Conservation (phyloP, 2,797 vertebrate genomes). For the Ambastaia sidthimunki region DNA sequence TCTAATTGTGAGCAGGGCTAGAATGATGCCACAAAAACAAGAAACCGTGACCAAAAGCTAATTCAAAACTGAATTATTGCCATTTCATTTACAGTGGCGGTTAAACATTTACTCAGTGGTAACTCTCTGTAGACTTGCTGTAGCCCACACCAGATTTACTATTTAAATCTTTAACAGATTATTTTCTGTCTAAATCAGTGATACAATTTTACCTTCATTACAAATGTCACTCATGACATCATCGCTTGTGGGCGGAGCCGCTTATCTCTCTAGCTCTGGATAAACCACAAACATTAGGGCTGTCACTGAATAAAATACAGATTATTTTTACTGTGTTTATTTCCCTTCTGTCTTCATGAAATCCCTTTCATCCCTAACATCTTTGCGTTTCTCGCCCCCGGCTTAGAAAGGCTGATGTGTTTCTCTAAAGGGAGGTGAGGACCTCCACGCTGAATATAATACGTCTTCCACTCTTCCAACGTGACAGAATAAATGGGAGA, state of each 20-base stretch:
- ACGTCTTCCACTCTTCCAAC: slow-evolving; percentile 60
- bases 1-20: too few relatives aligned
- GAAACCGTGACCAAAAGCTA: too few relatives aligned
- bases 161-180: too few relatives aligned
- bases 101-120: too few relatives aligned
- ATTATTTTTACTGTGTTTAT: neutral
- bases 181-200: too few relatives aligned
- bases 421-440: slow-evolving; percentile 63
- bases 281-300: neutral
- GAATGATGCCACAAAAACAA: too few relatives aligned
- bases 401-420: slow-evolving; percentile 25
- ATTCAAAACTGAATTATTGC: too few relatives aligned
- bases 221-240: neutral
- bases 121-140: too few relatives aligned
- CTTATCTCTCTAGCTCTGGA: slow-evolving; percentile 1
- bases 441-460: slow-evolving; percentile 69
- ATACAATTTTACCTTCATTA: too few relatives aligned
- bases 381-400: too few relatives aligned
- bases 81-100: too few relatives aligned
- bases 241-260: neutral
- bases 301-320: neutral
- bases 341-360: neutral
- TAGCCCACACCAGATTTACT: too few relatives aligned
- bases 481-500: slow-evolving; percentile 67
- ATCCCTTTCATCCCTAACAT: neutral